These are phyloP conservation scores for Gallinago stenura DNA, from an alignment of 2,797 vertebrate species.

Conservation along the genomic window DNA sequence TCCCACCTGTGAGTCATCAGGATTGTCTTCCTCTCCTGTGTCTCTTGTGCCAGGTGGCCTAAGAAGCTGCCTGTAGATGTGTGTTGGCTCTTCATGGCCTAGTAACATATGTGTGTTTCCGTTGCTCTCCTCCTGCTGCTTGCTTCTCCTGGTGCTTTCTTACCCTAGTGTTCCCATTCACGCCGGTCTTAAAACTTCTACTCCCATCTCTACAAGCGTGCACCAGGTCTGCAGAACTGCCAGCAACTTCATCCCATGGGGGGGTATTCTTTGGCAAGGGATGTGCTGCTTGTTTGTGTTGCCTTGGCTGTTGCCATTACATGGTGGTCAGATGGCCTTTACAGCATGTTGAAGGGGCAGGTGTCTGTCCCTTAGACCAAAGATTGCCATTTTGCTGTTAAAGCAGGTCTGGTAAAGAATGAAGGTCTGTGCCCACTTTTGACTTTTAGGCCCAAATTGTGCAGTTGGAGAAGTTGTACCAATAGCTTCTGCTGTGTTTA, in stretches of 20 bases:
- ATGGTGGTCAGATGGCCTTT: not conserved
- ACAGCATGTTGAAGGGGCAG: not conserved
- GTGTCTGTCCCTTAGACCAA: not conserved
- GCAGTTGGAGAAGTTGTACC: not conserved
- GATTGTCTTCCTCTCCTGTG: not conserved
- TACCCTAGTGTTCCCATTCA: not conserved
- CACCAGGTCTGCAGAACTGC: not conserved
- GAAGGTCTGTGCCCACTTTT: not conserved
- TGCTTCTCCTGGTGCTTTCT: not conserved
- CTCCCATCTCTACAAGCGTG: not conserved
- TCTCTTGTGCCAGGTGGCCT: not conserved
- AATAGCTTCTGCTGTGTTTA: not conserved
- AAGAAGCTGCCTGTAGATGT: not conserved
- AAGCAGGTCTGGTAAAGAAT: not conserved
- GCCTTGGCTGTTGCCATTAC: not conserved
- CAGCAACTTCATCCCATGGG: not conserved
- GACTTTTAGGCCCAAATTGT: not conserved
- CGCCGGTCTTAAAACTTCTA: not conserved
- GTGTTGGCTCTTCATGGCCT: not conserved
- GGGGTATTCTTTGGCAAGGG: not conserved
- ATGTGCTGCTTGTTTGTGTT: not conserved
- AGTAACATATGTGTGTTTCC: fast-evolving
- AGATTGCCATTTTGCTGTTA: not conserved
- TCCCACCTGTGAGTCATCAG: not conserved
- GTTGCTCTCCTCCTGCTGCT: not conserved